Evolutionary conservation across 1,140 invertebrate genomes (phyloP).

Genomic region (Drosophila azteca): DNA sequence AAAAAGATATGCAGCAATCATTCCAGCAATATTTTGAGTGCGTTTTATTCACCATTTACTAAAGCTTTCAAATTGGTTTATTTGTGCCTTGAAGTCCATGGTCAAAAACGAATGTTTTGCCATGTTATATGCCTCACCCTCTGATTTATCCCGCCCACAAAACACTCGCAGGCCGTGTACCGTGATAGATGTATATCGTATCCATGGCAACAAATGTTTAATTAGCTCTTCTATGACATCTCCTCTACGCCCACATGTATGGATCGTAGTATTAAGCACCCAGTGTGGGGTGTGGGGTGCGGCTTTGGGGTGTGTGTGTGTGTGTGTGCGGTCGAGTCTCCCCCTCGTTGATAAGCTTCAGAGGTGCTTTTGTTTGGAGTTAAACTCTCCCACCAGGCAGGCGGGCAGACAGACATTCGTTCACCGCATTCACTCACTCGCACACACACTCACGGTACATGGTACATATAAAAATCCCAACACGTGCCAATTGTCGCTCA

Average conservation of each 20-base stretch:
- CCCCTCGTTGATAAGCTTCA: neutral
- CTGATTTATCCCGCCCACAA: neutral
- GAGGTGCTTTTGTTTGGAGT: neutral
- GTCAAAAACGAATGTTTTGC: too few species aligned
- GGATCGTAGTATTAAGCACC: neutral
- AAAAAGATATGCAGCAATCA: too few species aligned
- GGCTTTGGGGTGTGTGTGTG: too few species aligned
- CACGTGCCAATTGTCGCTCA: conserved; percentile 54
- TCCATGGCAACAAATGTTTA: conserved; percentile 1
- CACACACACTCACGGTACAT: neutral
- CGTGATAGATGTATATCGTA: neutral
- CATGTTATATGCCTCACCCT: too few species aligned
- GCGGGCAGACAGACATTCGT: conserved; percentile 4
- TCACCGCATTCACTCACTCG: conserved; percentile 2
- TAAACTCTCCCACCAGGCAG: neutral
- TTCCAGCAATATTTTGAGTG: too few species aligned
- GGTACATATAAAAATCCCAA: conserved; percentile 44
- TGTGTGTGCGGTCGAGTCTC: neutral
- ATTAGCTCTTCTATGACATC: conserved; percentile 7
- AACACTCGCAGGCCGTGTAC: neutral
- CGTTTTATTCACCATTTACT: too few species aligned
- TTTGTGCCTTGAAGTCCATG: too few species aligned
- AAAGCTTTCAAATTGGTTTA: too few species aligned
- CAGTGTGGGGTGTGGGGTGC: too few species aligned
- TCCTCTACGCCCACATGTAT: neutral